These are phyloP conservation scores for Crossoptilon crossoptilon DNA, from an alignment of 2,797 vertebrate genomes.

Conservation along the genomic window DNA sequence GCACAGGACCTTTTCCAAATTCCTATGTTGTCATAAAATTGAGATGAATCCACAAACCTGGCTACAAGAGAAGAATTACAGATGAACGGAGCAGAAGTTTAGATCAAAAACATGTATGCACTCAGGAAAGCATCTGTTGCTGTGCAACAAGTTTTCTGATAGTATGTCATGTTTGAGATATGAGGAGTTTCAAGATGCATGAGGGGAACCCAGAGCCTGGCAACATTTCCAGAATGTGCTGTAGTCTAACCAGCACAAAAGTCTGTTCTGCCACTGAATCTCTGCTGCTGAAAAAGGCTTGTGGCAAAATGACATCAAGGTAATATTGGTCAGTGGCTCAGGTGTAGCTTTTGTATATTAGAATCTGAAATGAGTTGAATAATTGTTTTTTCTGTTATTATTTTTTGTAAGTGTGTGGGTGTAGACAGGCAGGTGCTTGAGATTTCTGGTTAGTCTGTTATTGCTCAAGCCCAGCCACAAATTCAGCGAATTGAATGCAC, in stretches of 20 bases:
- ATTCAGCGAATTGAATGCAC: neutral
- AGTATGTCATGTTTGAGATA: neutral
- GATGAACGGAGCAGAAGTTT: neutral
- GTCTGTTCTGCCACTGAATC: neutral
- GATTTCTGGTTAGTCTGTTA: neutral
- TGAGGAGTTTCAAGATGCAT: neutral
- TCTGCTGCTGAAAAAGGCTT: neutral
- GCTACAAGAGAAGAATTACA: neutral
- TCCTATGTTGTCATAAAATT: neutral
- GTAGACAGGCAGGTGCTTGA: neutral
- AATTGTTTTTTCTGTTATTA: neutral
- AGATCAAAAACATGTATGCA: neutral
- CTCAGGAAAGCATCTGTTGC: neutral
- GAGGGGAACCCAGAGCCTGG: constrained; percentile 2
- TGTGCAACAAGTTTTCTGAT: neutral
- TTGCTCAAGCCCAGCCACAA: neutral
- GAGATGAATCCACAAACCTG: neutral
- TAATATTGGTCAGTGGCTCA: neutral
- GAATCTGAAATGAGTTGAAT: neutral
- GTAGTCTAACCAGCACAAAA: neutral
- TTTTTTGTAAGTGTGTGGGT: neutral
- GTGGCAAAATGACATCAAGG: neutral
- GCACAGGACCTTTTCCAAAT: neutral
- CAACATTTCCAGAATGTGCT: neutral
- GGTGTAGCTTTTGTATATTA: neutral